Evolutionary conservation across 2,113 vertebrate species (phyloP), one percentile per base, ranked within the genome.

Genomic region (Rhipidura dahli): DNA sequence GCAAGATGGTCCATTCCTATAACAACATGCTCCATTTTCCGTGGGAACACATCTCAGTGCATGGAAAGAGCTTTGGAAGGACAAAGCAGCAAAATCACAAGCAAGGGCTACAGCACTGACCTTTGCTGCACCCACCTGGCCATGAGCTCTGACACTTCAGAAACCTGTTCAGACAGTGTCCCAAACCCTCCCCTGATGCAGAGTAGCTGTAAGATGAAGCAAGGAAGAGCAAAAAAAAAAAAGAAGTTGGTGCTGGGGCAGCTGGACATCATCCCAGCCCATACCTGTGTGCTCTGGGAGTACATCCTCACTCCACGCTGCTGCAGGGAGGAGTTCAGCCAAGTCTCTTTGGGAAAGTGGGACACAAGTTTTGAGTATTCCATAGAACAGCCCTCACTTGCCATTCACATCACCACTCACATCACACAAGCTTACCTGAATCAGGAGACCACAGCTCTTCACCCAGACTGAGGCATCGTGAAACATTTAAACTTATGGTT

Each of bases 251-350:
- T 44, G 13, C 53, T 27, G 30, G 10, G 54, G 6, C 37, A 70
- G 54, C 4, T 61, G 50, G 57, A 26, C 30, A 8, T 44, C 50
- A 56, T 45, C n/a, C 22, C 73, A 28, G 40, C 3, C 50, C 39
- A 14, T 0, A 28, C 11, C 35, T n/a, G 30, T 66, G 61, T 14
- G 60, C 79, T 61, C 88, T 54, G 33, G 56, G 51, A 68, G 33
- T 6, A 39, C 1, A 1, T 22, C 59, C 73, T 66, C 35, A 5
- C 17, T 54, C 63, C 39, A 30, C 0, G 0, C 15, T 66, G 44
- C 57, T 63, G 65, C 60, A 44, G 18, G n/a, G 35, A 82, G 39
- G 51, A 71, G 35, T 42, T 78, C 75, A 71, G 73, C 37, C 59
- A 51, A 39, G 20, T 17, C n/a, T 22, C 12, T 5, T 61, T 37